Percentiles rank a stretch among this genome's conserved stretches.
phyloP scores from a whole-genome alignment of 2,888 invertebrate species.

The Phasia obesa region DNA sequence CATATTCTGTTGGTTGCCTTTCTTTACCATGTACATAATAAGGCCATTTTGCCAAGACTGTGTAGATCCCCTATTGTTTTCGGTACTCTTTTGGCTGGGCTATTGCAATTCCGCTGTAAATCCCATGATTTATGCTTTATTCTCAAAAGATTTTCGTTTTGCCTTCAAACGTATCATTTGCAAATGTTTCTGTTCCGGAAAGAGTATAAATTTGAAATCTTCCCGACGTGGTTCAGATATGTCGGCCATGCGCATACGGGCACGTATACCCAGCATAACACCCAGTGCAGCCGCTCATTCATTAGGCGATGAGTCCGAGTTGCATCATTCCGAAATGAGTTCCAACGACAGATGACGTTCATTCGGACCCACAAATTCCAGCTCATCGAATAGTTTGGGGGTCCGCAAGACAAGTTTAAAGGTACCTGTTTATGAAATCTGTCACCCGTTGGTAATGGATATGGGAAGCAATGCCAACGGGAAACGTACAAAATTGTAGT shows the following conservation, averaged over 20 bases:
- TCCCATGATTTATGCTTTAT: slow-evolving; percentile 96
- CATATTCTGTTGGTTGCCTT: slow-evolving; percentile 98
- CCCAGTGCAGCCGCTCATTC: slow-evolving; percentile 84
- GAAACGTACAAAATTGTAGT: slow-evolving; percentile 78
- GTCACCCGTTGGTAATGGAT: slow-evolving; percentile 83
- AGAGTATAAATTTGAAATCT: slow-evolving; percentile 81
- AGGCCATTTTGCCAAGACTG: slow-evolving; percentile 94
- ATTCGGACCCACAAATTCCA: slow-evolving; percentile 81
- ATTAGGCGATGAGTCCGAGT: slow-evolving; percentile 84
- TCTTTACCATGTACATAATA: slow-evolving; percentile 96
- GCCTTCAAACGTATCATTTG: slow-evolving; percentile 97
- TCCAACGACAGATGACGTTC: slow-evolving; percentile 85
- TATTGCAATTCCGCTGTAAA: slow-evolving; percentile 98
- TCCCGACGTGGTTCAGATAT: slow-evolving; percentile 85
- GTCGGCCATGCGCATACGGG: slow-evolving; percentile 83
- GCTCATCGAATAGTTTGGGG: slow-evolving; percentile 81
- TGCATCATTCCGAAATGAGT: slow-evolving; percentile 80
- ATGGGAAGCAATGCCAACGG: slow-evolving; percentile 59
- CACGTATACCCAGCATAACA: slow-evolving; percentile 84
- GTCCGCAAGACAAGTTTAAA: slow-evolving; percentile 80
- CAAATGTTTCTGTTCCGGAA: slow-evolving; percentile 88
- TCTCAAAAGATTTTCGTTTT: slow-evolving; percentile 96
- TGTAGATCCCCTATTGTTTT: slow-evolving; percentile 92
- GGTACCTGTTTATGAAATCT: slow-evolving; percentile 82
- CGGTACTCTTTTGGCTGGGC: slow-evolving; percentile 97